Percentiles rank a stretch among this genome's conserved stretches.
Evolutionary conservation across 2,113 vertebrate species (phyloP).

Genomic region (Talpa occidentalis): DNA sequence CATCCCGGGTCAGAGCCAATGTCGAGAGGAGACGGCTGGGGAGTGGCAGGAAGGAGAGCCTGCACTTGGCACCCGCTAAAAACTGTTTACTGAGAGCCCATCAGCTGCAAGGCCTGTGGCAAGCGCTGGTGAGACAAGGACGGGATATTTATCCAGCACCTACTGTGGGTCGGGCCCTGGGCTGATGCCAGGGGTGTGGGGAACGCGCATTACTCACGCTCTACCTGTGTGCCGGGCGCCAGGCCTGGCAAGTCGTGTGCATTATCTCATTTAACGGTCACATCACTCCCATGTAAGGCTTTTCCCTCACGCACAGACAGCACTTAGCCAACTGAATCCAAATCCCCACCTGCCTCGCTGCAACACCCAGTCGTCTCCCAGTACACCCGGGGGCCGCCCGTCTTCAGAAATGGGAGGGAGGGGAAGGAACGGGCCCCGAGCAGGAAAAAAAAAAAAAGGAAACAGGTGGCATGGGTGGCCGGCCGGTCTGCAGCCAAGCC

Average conservation of each 20-base stretch:
- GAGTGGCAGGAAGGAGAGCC: not conserved
- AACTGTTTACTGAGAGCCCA: not conserved
- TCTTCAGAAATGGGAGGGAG: not conserved
- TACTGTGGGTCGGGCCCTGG: not conserved
- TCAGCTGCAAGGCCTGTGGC: not conserved
- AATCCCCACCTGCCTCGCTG: not conserved
- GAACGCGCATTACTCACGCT: not conserved
- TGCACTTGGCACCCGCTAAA: not conserved
- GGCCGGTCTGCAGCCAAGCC: not conserved
- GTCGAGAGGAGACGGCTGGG: not conserved
- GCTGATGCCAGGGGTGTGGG: not conserved
- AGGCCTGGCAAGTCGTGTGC: not conserved
- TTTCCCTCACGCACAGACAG: not conserved
- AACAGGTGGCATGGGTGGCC: not conserved
- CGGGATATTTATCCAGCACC: slow-evolving; percentile 6
- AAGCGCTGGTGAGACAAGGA: not conserved
- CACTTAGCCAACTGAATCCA: not conserved
- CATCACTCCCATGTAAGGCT: not conserved
- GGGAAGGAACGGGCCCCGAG: too few species aligned
- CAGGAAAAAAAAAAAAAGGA: not conserved
- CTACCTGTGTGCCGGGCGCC: not conserved
- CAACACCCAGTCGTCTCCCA: not conserved
- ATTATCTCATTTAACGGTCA: not conserved
- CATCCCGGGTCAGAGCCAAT: slow-evolving; percentile 36
- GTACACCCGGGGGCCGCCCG: not conserved